Evolutionary conservation across 2,797 vertebrate genomes (phyloP).

Genomic region (Molothrus aeneus): DNA sequence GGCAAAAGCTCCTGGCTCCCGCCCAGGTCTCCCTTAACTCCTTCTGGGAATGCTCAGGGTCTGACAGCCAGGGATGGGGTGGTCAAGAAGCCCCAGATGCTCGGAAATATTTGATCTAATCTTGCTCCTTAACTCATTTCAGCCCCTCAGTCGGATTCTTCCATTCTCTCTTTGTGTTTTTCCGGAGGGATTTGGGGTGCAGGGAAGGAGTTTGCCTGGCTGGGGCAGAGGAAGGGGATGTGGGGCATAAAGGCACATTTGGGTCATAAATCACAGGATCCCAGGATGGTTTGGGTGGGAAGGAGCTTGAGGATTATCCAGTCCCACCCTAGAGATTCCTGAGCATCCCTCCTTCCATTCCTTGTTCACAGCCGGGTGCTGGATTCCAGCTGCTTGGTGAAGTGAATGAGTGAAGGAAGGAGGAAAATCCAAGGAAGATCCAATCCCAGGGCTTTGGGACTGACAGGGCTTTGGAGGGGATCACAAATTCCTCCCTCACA

Average conservation of each 20-base stretch:
- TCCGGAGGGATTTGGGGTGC: neutral
- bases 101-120: constrained; percentile 39
- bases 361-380: neutral
- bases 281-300: neutral
- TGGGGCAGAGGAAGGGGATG: neutral
- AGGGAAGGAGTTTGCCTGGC: neutral
- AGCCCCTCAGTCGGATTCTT: neutral
- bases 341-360: neutral
- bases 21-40: constrained; percentile 11
- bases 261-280: neutral
- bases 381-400: constrained; percentile 7
- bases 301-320: neutral
- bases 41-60: constrained; percentile 39
- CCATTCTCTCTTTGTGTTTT: neutral
- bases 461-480: neutral
- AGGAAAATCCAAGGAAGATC: neutral
- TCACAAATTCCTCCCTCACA: neutral
- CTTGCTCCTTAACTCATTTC: neutral
- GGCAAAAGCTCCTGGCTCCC: constrained; percentile 27
- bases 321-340: neutral
- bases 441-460: neutral
- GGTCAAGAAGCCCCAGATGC: constrained; percentile 26
- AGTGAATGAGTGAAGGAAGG: neutral
- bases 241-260: neutral
- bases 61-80: neutral